Percentiles rank a stretch among this genome's conserved stretches.
Evolutionary conservation across 2,797 vertebrate genomes (phyloP).

Genomic region (Falco rusticolus): DNA sequence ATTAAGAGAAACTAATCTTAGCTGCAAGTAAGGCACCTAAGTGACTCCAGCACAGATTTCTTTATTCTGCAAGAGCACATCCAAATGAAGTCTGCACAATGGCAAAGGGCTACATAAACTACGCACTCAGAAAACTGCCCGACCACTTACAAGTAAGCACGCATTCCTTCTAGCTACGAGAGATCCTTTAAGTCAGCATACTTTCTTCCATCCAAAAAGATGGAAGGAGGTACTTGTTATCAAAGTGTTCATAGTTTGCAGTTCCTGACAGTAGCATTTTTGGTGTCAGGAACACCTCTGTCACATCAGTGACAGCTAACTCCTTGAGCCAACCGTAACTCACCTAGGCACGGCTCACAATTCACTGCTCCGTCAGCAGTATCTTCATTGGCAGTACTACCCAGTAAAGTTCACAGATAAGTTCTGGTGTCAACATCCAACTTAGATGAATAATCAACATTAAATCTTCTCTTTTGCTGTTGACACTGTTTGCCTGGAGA

Average conservation of each 20-base stretch:
- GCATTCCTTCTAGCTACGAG: not conserved
- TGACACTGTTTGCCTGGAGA: not conserved
- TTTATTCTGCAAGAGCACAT: not conserved
- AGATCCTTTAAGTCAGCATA: not conserved
- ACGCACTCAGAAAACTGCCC: not conserved
- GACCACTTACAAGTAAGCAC: not conserved
- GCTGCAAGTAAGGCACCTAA: constrained; percentile 36
- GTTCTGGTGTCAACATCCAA: not conserved
- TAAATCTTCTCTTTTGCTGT: not conserved
- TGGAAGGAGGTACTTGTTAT: not conserved
- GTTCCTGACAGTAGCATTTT: not conserved
- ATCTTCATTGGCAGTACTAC: not conserved
- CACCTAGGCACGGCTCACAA: not conserved
- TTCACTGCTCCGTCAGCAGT: not conserved
- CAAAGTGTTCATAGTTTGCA: not conserved
- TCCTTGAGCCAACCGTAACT: not conserved
- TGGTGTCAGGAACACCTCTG: not conserved
- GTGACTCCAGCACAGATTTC: not conserved
- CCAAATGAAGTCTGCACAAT: not conserved
- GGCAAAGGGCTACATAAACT: not conserved
- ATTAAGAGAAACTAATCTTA: not conserved
- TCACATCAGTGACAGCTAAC: not conserved
- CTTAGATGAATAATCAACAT: not conserved
- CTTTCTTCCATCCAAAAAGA: not conserved
- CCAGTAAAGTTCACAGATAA: not conserved